These are phyloP conservation scores for Rhodophaea formosa DNA, from an alignment of 2,888 invertebrate species.

Conservation along the genomic window DNA sequence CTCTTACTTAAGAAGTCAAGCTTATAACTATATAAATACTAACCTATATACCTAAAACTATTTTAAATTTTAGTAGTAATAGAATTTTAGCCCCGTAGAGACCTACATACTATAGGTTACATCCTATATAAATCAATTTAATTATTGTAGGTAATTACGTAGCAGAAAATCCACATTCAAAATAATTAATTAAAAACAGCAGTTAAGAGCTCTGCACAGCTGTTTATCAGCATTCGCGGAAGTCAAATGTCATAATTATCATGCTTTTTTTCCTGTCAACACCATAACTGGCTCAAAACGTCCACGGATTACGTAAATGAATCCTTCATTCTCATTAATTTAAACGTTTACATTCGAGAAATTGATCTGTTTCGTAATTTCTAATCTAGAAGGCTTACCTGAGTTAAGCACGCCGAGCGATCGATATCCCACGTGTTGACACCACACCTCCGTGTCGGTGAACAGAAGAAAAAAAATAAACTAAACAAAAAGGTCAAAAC, in stretches of 20 bases:
- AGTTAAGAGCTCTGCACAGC: constrained; percentile 33
- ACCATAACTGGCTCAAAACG: neutral
- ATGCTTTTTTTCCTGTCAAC: constrained; percentile 38
- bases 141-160: no score
- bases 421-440: constrained; percentile 62
- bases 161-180: no score
- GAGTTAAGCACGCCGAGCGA: constrained; percentile 40
- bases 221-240: constrained; percentile 52
- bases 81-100: no score
- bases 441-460: constrained; percentile 45
- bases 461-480: constrained; percentile 41
- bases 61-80: no score
- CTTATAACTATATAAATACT: no score
- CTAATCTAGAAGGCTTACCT: constrained; percentile 44
- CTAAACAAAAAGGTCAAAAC: constrained; percentile 44
- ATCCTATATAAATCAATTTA: no score
- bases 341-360: constrained; percentile 24
- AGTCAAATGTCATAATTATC: constrained; percentile 44
- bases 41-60: no score
- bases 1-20: no score
- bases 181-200: neutral
- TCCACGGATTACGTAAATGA: neutral
- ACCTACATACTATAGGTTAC: no score
- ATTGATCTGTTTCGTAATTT: constrained; percentile 15
- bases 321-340: neutral